These are phyloP conservation scores for Mythimna albipuncta DNA, from an alignment of 2,888 invertebrate genomes.

Conservation along the genomic window DNA sequence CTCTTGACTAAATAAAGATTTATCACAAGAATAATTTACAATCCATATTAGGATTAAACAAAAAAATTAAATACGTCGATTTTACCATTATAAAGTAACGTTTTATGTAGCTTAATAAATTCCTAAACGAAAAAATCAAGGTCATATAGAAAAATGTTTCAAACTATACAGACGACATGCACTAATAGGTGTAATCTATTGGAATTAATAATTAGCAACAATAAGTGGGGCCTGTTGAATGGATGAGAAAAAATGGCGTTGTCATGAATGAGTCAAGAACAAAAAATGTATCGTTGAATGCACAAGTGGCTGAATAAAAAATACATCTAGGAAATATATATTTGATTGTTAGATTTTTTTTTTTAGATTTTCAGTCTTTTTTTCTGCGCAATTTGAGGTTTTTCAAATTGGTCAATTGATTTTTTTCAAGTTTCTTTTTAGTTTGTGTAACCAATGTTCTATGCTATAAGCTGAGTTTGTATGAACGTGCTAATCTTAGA, in stretches of 20 bases:
- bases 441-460: too few relatives aligned
- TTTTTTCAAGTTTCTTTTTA: neutral
- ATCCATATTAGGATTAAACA: too few relatives aligned
- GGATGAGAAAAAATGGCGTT: conserved; percentile 52
- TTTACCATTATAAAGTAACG: too few relatives aligned
- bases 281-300: conserved; percentile 53
- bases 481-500: too few relatives aligned
- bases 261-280: conserved; percentile 61
- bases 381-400: neutral
- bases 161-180: conserved; percentile 31
- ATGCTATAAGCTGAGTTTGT: too few relatives aligned
- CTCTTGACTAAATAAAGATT: too few relatives aligned
- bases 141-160: neutral
- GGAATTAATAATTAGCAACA: conserved; percentile 61
- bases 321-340: neutral
- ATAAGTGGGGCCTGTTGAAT: conserved; percentile 58
- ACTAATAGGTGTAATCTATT: conserved; percentile 55
- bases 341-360: neutral
- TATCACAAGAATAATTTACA: too few relatives aligned
- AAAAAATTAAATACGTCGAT: too few relatives aligned
- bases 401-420: neutral
- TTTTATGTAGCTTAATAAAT: neutral
- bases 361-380: neutral
- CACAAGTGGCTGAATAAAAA: conserved; percentile 38
- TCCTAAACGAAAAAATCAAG: neutral